Evolutionary conservation across 2,113 vertebrate species (phyloP), one percentile per base, ranked within the genome.

Genomic region (Alosa alosa): DNA sequence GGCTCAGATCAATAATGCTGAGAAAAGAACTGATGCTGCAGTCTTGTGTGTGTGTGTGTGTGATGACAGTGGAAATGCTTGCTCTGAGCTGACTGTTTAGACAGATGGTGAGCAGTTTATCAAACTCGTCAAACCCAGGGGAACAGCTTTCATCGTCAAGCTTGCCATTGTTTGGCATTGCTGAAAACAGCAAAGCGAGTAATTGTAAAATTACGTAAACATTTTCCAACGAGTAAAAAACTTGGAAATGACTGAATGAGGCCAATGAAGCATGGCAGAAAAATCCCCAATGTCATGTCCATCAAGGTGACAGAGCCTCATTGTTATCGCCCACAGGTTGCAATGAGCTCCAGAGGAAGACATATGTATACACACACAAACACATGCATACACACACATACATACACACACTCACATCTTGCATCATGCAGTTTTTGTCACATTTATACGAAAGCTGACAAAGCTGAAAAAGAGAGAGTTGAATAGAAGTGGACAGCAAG

Each of bases 1-100:
- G 11, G 11, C 39, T 39, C 72, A 78, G 41, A 78, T 78, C 72
- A 78, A 78, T 78, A 78, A 13, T 15, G 13, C 72, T 78, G 31
- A 78, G 72, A 78, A 78, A 78, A 78, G 72, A 68, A 68, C 22
- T 68, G 64, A 68, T 68, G 64, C 64, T 68, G 64, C 64, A 31
- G n/a, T 68, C 64, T 31, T 31, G 18, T 10, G 31, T 10, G 64
- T 11, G 22, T 10, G 18, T 10, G 31, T 10, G 64, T 11, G 22
- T 68, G 8, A 11, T 68, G 64, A 11, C 25, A 36, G 68, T 75
- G 31, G 11, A 39, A 78, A 36, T 78, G n/a, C 64, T 9, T 10
- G 72, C 72, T 78, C 39, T 31, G 31, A 78, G 36, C 31, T 78
- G 72, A 78, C 72, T 36, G 72, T 39, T 36, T 4, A 31, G 5